Conservation (phyloP, 2,888 invertebrate species). For the Tipula lateralis region DNA sequence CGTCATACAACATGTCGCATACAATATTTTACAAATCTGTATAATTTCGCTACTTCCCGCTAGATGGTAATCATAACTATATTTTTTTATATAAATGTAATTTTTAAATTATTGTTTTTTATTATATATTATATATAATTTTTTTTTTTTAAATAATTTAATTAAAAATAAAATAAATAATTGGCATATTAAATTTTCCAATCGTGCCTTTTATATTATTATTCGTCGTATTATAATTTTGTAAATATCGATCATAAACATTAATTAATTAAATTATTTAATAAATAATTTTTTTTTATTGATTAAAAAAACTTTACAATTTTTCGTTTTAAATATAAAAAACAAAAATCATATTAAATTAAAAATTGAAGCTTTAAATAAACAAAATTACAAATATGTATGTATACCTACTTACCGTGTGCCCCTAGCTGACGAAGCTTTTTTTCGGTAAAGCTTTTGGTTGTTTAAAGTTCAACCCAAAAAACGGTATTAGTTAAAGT, state of each 20-base stretch:
- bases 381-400: neutral
- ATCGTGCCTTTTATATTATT: conserved; percentile 12
- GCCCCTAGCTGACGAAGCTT: neutral
- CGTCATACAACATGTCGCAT: neutral
- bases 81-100: neutral
- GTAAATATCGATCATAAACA: neutral
- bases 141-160: neutral
- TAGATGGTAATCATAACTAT: conserved; percentile 2
- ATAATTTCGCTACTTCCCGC: neutral
- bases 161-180: neutral
- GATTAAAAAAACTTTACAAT: neutral
- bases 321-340: neutral
- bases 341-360: neutral
- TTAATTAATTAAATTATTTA: neutral
- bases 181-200: conserved; percentile 14
- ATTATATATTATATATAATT: neutral
- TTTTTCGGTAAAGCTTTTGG: neutral
- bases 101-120: conserved; percentile 20
- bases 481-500: neutral
- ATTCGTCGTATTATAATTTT: conserved; percentile 11
- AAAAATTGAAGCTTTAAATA: neutral
- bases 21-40: neutral
- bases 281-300: neutral
- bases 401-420: neutral
- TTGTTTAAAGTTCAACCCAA: neutral